A percentile compares a stretch with the other conserved stretches of the same genome.
Conservation (phyloP, 2,888 invertebrate species). For the Celastrina argiolus region DNA sequence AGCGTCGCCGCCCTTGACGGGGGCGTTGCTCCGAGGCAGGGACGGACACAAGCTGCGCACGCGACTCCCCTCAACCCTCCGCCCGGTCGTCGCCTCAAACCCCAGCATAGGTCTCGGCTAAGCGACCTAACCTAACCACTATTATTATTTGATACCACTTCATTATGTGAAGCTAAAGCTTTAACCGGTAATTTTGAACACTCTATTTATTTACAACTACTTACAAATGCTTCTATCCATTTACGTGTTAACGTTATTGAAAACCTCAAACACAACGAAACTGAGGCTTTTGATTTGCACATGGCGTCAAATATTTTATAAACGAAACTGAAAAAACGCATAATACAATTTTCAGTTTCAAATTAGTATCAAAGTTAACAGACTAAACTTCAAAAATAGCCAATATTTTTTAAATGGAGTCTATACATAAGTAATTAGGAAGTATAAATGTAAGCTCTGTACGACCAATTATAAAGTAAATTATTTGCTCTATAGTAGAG, state of each 20-base stretch:
- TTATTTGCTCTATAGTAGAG: background rate
- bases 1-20: constrained; percentile 78
- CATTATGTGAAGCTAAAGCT: constrained; percentile 1
- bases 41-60: constrained; percentile 72
- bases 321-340: background rate
- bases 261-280: background rate
- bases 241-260: background rate
- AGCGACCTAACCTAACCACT: constrained; percentile 24
- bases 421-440: background rate
- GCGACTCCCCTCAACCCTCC: constrained; percentile 63
- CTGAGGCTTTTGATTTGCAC: background rate
- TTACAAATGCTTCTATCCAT: too few species aligned
- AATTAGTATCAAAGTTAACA: background rate
- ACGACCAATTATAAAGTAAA: background rate
- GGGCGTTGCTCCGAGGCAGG: constrained; percentile 77
- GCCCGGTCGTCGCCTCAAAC: constrained; percentile 46
- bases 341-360: background rate
- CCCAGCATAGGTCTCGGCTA: constrained; percentile 30
- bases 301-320: background rate
- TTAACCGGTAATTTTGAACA: background rate
- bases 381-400: background rate
- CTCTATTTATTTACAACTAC: background rate
- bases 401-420: background rate
- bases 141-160: constrained; percentile 6
- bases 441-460: background rate